A percentile compares a stretch with the other conserved stretches of the same genome.
These are phyloP conservation scores for Melanogrammus aeglefinus DNA, from an alignment of 2,797 vertebrate genomes.

Conservation along the genomic window DNA sequence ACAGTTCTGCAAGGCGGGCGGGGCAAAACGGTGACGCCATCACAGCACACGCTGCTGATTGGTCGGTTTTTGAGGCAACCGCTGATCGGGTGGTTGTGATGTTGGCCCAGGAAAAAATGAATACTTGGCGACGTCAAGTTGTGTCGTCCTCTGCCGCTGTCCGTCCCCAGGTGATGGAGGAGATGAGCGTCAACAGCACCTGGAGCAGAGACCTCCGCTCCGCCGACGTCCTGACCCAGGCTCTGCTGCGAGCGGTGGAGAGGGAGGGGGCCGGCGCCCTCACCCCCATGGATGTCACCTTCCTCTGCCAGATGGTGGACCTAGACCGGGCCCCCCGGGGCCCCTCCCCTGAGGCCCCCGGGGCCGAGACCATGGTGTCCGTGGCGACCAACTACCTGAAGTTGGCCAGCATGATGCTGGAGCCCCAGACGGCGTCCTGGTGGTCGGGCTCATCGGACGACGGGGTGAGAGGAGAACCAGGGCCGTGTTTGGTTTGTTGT, in stretches of 20 bases:
- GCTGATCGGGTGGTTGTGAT: too few relatives aligned
- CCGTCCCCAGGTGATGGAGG: conserved; percentile 51
- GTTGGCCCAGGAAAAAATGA: too few relatives aligned
- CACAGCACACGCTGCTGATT: too few relatives aligned
- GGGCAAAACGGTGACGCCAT: too few relatives aligned
- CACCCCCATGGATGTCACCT: conserved; percentile 62
- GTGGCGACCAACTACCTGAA: conserved; percentile 70
- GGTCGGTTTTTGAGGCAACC: too few relatives aligned
- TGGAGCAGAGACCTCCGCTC: conserved; percentile 42
- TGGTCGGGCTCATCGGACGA: conserved; percentile 65
- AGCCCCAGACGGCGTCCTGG: conserved; percentile 55
- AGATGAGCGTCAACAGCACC: conserved; percentile 44
- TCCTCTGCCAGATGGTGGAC: conserved; percentile 63
- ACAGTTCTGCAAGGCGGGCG: too few relatives aligned
- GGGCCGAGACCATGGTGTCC: conserved; percentile 59
- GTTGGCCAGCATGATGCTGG: conserved; percentile 70
- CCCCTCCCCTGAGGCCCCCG: conserved; percentile 11
- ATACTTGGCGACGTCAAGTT: too few relatives aligned
- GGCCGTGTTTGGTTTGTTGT: not conserved
- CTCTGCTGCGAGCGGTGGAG: conserved; percentile 57
- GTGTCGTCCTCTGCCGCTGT: not conserved
- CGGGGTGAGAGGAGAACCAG: conserved; percentile 54
- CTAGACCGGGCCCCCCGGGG: conserved; percentile 31
- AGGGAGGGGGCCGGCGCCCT: conserved; percentile 41
- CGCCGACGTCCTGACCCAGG: conserved; percentile 54